Evolutionary conservation across 2,888 invertebrate species (phyloP), one percentile per base, ranked within the genome.

Genomic region (Dromius quadrimaculatus): DNA sequence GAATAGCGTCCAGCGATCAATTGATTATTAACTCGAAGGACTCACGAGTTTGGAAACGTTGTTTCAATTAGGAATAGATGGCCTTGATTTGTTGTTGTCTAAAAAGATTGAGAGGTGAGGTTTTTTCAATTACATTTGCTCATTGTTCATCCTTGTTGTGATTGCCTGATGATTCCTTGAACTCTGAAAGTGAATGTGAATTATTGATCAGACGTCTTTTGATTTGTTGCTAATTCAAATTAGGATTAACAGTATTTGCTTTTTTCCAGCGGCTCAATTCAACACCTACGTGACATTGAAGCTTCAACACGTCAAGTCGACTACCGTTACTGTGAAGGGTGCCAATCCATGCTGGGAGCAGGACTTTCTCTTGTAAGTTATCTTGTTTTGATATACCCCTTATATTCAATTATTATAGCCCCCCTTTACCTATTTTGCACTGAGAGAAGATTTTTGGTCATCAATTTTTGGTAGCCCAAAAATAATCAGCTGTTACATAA

Each of bases 331-430:
- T 79, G 97, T 97, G 77, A 96, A 96, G 88, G 98, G 98, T 81
- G 90, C 92, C 82, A 91, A 92, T 85, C 98, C 98, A 82, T 92
- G 93, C 84, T 98, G 97, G 97, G 97, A 97, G 85, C 97, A 97
- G 87, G 97, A 98, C 87, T 98, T 97, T 88, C 90, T 97, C 82
- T 98, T 98, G 97, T 98, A 87, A 95, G 96, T 93, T n/a, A n/a
- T n/a, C n/a, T n/a, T n/a, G n/a, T n/a, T n/a, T n/a, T n/a, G n/a
- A n/a, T n/a, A n/a, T n/a, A n/a, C n/a, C n/a, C n/a, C n/a, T n/a
- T n/a, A n/a, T n/a, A n/a, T n/a, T n/a, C n/a, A n/a, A n/a, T n/a
- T n/a, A n/a, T n/a, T n/a, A n/a, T n/a, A n/a, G n/a, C n/a, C n/a
- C n/a, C n/a, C n/a, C n/a, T n/a, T n/a, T n/a, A n/a, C n/a, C n/a